A percentile compares a stretch with the other conserved stretches of the same genome.
phyloP scores from a whole-genome alignment of 2,888 invertebrate species.

The Lasioglossum morio region DNA sequence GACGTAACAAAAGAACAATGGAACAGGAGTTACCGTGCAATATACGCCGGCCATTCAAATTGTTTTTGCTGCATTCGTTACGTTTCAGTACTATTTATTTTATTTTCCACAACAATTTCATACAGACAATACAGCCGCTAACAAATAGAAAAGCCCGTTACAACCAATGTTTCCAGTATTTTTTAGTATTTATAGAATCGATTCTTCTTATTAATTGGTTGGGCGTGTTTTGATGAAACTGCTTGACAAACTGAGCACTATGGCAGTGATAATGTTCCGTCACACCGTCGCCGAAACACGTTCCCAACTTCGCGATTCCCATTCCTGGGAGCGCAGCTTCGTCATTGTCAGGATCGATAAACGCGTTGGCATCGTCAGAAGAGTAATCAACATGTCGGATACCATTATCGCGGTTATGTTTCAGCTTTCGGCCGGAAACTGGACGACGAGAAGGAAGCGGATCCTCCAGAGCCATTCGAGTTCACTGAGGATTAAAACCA shows the following conservation, averaged over 20 bases:
- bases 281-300: background rate
- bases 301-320: background rate
- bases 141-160: background rate
- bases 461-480: conserved; percentile 99
- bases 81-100: background rate
- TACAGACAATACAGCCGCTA: background rate
- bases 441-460: conserved; percentile 98
- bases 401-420: conserved; percentile 66
- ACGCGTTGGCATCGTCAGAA: background rate
- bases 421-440: conserved; percentile 94
- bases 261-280: background rate
- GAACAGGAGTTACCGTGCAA: background rate
- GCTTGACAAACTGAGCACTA: background rate
- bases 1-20: background rate
- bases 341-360: background rate
- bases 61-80: background rate
- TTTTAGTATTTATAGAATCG: background rate
- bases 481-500: conserved; percentile 93
- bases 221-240: background rate
- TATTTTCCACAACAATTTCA: background rate
- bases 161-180: background rate
- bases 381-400: background rate
- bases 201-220: background rate
- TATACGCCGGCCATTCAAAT: background rate
- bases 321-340: background rate